These are phyloP conservation scores for Dasypus novemcinctus DNA, from an alignment of 2,113 vertebrate species.

Conservation along the genomic window DNA sequence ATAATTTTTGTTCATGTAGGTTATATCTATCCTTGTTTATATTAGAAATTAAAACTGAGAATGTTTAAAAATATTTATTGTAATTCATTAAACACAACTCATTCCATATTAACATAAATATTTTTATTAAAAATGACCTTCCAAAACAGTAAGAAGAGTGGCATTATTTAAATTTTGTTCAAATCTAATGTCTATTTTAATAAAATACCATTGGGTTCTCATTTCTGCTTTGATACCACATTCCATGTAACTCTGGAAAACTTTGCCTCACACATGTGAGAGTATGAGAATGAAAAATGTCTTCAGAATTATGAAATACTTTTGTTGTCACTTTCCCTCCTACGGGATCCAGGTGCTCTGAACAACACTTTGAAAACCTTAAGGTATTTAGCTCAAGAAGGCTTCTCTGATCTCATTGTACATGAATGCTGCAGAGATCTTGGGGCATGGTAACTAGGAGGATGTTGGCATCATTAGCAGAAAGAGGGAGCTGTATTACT, in stretches of 20 bases:
- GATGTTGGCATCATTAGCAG: background rate
- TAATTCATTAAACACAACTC: conserved; percentile 11
- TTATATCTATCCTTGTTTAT: background rate
- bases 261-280: background rate
- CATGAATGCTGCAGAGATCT: background rate
- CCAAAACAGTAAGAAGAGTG: background rate
- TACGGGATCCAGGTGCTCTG: background rate
- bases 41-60: background rate
- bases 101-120: background rate
- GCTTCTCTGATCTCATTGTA: background rate
- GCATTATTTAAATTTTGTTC: background rate
- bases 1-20: background rate
- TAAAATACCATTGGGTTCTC: background rate
- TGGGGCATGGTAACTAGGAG: background rate
- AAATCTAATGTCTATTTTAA: background rate
- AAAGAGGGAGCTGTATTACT: background rate
- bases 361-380: background rate
- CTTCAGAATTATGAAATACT: background rate
- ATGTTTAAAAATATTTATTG: background rate
- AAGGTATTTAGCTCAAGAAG: background rate
- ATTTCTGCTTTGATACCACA: background rate
- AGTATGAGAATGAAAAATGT: background rate
- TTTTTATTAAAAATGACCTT: conserved; percentile 9
- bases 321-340: background rate
- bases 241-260: background rate